Conservation (phyloP, 2,888 invertebrate genomes). For the Tenthredo notha region DNA sequence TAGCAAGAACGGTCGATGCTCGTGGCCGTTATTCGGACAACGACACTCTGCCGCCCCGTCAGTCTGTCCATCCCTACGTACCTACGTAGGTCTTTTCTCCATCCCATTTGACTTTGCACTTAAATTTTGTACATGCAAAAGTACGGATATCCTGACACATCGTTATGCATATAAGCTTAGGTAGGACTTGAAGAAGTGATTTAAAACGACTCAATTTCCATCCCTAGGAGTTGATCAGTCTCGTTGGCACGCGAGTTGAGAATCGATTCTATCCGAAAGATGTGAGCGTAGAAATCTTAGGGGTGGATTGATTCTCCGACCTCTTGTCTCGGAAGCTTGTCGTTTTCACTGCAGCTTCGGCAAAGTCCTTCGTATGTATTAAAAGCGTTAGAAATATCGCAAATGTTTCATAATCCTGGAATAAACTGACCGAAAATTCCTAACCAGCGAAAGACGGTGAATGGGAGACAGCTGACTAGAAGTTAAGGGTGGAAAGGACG, state of each 20-base stretch:
- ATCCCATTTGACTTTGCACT: conserved; percentile 57
- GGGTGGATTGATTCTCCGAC: conserved; percentile 8
- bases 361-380: not conserved
- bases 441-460: not conserved
- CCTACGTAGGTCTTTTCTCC: conserved; percentile 58
- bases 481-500: conserved; percentile 17
- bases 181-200: not conserved
- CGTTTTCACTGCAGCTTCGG: not conserved
- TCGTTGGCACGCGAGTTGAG: conserved; percentile 25
- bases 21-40: conserved; percentile 79
- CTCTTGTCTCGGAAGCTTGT: not conserved
- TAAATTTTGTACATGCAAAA: conserved; percentile 50
- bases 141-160: not conserved
- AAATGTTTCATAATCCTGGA: not conserved
- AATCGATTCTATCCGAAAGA: conserved; percentile 7
- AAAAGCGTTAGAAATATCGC: not conserved
- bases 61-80: conserved; percentile 60
- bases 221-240: conserved; percentile 4
- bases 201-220: conserved; percentile 41
- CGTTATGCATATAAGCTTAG: not conserved
- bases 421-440: conserved; percentile 16
- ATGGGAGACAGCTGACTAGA: conserved; percentile 24
- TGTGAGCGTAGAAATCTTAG: not conserved
- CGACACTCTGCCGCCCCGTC: conserved; percentile 77
- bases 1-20: conserved; percentile 78